Conservation (phyloP, 2,797 vertebrate genomes). For the Gymnodraco acuticeps region DNA sequence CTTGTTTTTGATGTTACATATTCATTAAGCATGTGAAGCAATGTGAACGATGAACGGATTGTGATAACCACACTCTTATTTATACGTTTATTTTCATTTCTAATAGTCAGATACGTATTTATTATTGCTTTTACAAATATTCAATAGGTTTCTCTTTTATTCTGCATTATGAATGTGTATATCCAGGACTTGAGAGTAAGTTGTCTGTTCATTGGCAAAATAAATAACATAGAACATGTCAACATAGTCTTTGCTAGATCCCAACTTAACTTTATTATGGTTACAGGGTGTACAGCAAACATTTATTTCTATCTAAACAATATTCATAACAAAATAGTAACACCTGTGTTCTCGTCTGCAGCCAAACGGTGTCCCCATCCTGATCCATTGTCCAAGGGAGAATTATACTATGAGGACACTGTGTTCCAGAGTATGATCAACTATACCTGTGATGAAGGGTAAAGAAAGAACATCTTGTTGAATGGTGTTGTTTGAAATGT, state of each 20-base stretch:
- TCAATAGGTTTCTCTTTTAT: not conserved
- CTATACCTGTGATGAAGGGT: conserved; percentile 90
- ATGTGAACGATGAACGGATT: not conserved
- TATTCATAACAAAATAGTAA: not conserved
- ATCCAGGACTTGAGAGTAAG: not conserved
- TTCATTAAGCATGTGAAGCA: not conserved
- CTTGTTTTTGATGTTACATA: not conserved
- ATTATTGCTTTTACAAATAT: not conserved
- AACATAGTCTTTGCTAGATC: not conserved
- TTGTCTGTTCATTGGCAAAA: too few relatives aligned
- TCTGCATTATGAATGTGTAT: not conserved
- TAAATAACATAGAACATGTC: not conserved
- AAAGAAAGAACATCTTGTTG: conserved; percentile 52
- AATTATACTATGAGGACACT: conserved; percentile 70
- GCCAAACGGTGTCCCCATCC: conserved; percentile 85
- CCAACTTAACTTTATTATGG: not conserved
- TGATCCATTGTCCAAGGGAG: conserved; percentile 80
- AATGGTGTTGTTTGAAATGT: not conserved
- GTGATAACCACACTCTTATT: not conserved
- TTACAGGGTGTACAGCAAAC: not conserved
- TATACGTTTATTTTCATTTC: not conserved
- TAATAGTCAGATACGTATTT: not conserved
- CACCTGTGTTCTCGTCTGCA: conserved; percentile 63
- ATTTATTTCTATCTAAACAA: not conserved
- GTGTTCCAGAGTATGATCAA: conserved; percentile 82